Conservation (phyloP, 2,113 vertebrate species). For the Hystrix cristata region DNA sequence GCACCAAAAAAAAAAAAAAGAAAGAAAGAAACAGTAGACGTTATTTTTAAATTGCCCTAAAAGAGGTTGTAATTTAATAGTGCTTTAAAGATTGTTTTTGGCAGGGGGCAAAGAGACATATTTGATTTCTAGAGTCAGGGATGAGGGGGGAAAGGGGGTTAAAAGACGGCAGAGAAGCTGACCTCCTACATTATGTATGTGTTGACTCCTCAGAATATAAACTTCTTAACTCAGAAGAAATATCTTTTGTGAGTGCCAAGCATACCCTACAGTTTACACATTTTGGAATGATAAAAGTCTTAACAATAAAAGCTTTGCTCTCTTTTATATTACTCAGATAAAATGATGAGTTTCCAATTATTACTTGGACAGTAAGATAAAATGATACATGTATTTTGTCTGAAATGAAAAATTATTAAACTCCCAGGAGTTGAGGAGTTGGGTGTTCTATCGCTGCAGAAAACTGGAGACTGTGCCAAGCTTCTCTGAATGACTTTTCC, state of each 20-base stretch:
- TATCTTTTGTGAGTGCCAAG: not conserved
- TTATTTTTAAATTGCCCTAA: not conserved
- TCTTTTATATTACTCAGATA: conserved; percentile 46
- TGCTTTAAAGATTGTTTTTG: not conserved
- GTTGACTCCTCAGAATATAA: not conserved
- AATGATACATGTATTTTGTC: conserved; percentile 25
- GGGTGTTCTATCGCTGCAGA: conserved; percentile 11
- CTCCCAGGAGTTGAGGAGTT: not conserved
- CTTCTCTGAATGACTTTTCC: conserved; percentile 23
- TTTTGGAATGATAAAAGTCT: conserved; percentile 32
- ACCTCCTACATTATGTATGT: not conserved
- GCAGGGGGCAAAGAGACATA: not conserved
- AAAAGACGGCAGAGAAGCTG: not conserved
- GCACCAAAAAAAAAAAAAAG: not conserved
- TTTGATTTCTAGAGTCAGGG: conserved; percentile 8
- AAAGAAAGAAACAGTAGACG: not conserved
- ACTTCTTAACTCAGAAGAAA: conserved; percentile 35
- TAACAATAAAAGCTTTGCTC: conserved; percentile 1
- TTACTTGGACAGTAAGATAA: conserved; percentile 36
- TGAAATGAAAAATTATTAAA: conserved; percentile 46
- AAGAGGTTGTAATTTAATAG: not conserved
- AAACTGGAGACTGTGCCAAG: not conserved
- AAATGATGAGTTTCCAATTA: conserved; percentile 44
- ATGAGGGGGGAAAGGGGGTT: not conserved
- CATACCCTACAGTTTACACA: not conserved